Percentiles rank a stretch among this genome's conserved stretches.
These are phyloP conservation scores for Charadrius vociferus DNA, from an alignment of 2,113 vertebrate genomes.

Conservation along the genomic window DNA sequence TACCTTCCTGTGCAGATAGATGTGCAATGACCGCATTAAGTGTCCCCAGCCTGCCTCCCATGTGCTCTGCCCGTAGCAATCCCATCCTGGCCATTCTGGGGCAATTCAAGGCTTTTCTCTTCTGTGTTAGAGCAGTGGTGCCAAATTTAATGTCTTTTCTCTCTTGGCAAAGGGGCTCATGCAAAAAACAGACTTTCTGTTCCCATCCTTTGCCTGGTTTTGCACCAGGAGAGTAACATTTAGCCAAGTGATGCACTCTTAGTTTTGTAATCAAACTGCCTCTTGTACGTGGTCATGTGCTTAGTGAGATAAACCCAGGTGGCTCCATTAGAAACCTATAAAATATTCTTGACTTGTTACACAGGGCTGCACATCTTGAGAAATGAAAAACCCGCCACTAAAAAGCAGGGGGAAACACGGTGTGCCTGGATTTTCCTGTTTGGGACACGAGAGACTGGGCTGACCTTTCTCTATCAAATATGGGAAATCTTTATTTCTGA, in stretches of 20 bases:
- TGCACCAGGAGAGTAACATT: neutral
- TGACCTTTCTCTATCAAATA: neutral
- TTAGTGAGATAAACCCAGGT: neutral
- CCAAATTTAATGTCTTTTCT: neutral
- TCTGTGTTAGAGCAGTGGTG: neutral
- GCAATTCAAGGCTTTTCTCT: neutral
- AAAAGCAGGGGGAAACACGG: neutral
- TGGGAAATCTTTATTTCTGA: neutral
- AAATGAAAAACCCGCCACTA: neutral
- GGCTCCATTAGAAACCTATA: neutral
- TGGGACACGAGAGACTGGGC: neutral
- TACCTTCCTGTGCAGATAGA: neutral
- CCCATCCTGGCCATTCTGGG: neutral
- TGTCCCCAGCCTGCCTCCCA: neutral
- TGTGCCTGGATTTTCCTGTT: neutral
- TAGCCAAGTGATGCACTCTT: neutral
- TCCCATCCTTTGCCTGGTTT: neutral
- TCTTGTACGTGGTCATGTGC: fast-evolving
- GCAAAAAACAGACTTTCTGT: neutral
- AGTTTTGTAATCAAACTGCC: neutral
- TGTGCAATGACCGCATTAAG: neutral
- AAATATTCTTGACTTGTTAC: neutral
- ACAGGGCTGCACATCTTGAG: neutral
- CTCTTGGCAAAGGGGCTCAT: neutral
- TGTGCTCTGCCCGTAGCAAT: neutral